phyloP scores from a whole-genome alignment of 2,888 invertebrate genomes.

The Spatulosminthurus flaviceps region DNA sequence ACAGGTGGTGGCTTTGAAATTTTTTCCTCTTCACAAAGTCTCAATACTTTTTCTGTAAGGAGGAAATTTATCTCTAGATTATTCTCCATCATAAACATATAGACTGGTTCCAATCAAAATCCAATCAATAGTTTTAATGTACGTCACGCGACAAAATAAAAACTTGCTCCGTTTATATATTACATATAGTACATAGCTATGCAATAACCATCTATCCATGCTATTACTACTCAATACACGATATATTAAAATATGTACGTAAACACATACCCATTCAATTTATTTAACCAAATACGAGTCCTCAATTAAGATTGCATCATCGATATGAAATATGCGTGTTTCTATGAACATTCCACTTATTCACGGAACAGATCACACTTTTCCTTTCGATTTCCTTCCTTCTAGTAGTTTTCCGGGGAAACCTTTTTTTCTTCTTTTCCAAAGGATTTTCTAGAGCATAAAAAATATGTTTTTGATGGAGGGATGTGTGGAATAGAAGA shows the following conservation, averaged over 20 bases:
- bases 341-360: neutral
- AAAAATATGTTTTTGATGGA: no score
- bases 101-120: slow-evolving; percentile 7
- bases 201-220: no score
- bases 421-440: no score
- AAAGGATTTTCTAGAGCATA: no score
- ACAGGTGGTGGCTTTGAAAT: neutral
- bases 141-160: slow-evolving; percentile 21
- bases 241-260: no score
- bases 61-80: neutral
- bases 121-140: slow-evolving; percentile 15
- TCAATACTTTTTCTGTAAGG: neutral
- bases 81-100: slow-evolving; percentile 9
- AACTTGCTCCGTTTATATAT: neutral
- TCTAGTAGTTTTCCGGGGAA: no score
- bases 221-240: no score
- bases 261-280: no score
- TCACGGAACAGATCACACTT: neutral
- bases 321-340: neutral
- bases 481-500: neutral
- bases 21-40: neutral
- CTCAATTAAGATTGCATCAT: neutral
- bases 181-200: no score
- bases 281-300: neutral
- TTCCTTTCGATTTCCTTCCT: no score